Percentiles rank a stretch among this genome's conserved stretches.
Conservation (phyloP, 2,113 vertebrate species). For the Rhodinocichla rosea region DNA sequence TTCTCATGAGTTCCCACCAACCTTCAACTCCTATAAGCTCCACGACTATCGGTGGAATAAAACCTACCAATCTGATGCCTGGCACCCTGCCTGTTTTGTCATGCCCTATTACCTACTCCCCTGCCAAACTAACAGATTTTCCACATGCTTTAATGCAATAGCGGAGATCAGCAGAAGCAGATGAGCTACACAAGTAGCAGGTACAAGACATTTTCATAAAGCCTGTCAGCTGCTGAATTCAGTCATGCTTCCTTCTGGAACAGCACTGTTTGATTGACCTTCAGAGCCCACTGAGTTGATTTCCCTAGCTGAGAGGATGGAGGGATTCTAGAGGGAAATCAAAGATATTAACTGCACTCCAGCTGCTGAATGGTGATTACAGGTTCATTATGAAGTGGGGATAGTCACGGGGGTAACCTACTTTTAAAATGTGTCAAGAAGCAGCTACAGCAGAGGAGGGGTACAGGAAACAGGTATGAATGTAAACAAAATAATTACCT, state of each 20-base stretch:
- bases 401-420: not conserved
- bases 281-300: not conserved
- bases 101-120: not conserved
- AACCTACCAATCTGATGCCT: not conserved
- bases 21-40: not conserved
- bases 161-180: constrained; percentile 11
- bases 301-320: not conserved
- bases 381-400: not conserved
- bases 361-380: not conserved
- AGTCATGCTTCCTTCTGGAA: not conserved
- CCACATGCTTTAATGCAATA: constrained; percentile 1
- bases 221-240: constrained; percentile 27
- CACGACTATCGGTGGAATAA: not conserved
- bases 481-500: constrained; percentile 1
- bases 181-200: not conserved
- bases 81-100: not conserved
- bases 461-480: not conserved
- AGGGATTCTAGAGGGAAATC: constrained; percentile 13
- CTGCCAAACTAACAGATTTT: constrained; percentile 30
- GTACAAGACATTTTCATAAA: constrained; percentile 33
- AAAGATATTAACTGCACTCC: constrained; percentile 12
- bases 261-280: not conserved
- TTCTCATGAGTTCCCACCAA: not conserved
- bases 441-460: not conserved
- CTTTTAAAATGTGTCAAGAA: not conserved